Percentiles rank a stretch among this genome's conserved stretches.
These are phyloP conservation scores for Pomatorhinus ruficollis DNA, from an alignment of 2,113 vertebrate species.

Conservation along the genomic window DNA sequence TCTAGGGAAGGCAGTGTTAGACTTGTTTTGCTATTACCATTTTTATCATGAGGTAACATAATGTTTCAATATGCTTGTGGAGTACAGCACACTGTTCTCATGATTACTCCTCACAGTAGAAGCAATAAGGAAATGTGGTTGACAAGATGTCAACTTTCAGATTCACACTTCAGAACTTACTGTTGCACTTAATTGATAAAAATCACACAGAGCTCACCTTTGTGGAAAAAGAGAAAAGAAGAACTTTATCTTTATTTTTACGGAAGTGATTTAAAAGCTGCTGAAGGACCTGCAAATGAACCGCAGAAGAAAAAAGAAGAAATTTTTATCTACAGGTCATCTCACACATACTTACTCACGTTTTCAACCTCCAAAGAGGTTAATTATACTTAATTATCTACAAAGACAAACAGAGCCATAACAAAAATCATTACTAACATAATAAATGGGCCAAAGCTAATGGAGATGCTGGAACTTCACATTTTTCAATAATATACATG, in stretches of 20 bases:
- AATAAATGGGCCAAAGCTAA: not conserved
- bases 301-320: not conserved
- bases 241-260: constrained; percentile 88
- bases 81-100: not conserved
- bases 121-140: not conserved
- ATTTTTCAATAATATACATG: not conserved
- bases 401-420: not conserved
- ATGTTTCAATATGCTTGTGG: not conserved
- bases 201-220: constrained; percentile 79
- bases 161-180: not conserved
- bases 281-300: constrained; percentile 86
- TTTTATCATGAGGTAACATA: not conserved
- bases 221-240: constrained; percentile 94
- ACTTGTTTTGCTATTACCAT: not conserved
- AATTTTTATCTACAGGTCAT: not conserved
- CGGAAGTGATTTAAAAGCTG: constrained; percentile 87
- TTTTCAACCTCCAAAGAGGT: not conserved
- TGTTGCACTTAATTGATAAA: not conserved
- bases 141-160: not conserved
- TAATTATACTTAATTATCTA: not conserved
- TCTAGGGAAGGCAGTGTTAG: not conserved
- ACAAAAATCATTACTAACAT: not conserved
- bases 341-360: not conserved
- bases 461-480: not conserved
- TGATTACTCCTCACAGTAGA: not conserved